Percentiles rank a stretch among this genome's conserved stretches.
phyloP scores from a whole-genome alignment of 2,797 vertebrate species.

The Silurus aristotelis region DNA sequence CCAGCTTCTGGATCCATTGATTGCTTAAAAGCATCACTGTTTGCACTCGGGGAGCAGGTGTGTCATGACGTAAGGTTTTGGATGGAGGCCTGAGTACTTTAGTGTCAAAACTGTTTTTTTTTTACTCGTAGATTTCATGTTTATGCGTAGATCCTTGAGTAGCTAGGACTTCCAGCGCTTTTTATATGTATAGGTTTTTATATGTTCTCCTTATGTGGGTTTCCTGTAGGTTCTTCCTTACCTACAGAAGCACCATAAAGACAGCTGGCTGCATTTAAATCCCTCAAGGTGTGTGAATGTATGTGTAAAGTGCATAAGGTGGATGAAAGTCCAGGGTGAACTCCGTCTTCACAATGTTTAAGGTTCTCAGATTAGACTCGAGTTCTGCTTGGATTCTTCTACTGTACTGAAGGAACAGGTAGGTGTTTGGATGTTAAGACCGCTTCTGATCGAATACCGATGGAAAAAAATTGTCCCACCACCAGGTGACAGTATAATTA shows the following conservation, averaged over 20 bases:
- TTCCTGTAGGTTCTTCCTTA: neutral
- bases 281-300: neutral
- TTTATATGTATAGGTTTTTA: neutral
- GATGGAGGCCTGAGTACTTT: neutral
- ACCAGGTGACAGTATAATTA: too few relatives aligned
- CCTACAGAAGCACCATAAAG: neutral
- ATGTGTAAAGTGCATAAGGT: neutral
- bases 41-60: neutral
- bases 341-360: neutral
- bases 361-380: neutral
- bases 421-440: too few relatives aligned
- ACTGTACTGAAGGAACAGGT: too few relatives aligned
- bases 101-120: neutral
- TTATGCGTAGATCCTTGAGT: neutral
- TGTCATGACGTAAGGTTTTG: neutral
- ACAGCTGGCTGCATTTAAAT: neutral
- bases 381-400: neutral
- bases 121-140: constrained; percentile 9
- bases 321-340: neutral
- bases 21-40: constrained; percentile 22
- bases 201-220: neutral
- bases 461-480: too few relatives aligned
- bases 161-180: neutral
- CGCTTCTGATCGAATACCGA: too few relatives aligned
- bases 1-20: constrained; percentile 17